Evolutionary conservation across 2,888 invertebrate genomes (phyloP).

Genomic region (Acrocyrtus sp.): DNA sequence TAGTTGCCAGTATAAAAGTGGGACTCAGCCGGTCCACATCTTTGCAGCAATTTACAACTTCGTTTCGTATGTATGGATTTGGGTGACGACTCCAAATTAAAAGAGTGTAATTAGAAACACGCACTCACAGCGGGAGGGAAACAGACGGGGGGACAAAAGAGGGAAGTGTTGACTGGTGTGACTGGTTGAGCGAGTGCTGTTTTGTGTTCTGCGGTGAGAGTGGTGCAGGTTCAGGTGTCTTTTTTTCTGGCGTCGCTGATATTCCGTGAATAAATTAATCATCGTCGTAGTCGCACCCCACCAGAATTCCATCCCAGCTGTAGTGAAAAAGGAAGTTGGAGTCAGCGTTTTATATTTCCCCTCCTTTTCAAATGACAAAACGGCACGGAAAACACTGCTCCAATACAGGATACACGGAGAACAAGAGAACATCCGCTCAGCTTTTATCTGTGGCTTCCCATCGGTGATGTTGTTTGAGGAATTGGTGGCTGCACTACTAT

Average conservation of each 20-base stretch:
- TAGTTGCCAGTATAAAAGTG: not conserved
- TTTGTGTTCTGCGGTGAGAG: too few relatives aligned
- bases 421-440: too few relatives aligned
- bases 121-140: not conserved
- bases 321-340: too few relatives aligned
- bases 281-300: slow-evolving; percentile 5
- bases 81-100: not conserved
- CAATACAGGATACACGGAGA: too few relatives aligned
- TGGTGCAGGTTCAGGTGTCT: too few relatives aligned
- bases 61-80: not conserved
- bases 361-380: too few relatives aligned
- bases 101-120: not conserved
- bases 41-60: not conserved
- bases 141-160: not conserved
- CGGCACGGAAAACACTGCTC: too few relatives aligned
- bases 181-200: not conserved
- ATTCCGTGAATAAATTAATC: slow-evolving; percentile 34
- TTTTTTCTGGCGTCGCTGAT: slow-evolving; percentile 19
- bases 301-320: too few relatives aligned
- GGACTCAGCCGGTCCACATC: not conserved
- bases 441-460: too few relatives aligned
- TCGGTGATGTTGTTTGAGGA: slow-evolving; percentile 28
- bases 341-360: too few relatives aligned
- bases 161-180: not conserved
- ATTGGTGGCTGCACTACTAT: slow-evolving; percentile 28